phyloP scores from a whole-genome alignment of 2,888 invertebrate genomes.

The Nephrotoma guestfalica region DNA sequence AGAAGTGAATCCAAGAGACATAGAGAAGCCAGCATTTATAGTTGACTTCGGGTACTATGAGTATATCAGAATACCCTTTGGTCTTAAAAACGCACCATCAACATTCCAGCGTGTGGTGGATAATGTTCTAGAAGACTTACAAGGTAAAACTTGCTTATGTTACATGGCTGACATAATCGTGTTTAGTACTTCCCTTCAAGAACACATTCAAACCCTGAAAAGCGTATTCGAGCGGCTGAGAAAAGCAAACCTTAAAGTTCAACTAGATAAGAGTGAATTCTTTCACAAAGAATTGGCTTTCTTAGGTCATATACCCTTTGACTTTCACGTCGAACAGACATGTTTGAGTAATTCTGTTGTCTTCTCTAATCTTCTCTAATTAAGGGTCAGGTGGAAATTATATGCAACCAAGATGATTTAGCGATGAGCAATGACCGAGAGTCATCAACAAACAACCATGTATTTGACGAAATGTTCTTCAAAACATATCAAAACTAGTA shows the following conservation, averaged over 20 bases:
- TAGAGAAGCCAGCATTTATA: slow-evolving; percentile 5
- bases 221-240: neutral
- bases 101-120: slow-evolving; percentile 12
- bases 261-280: neutral
- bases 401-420: no score
- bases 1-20: slow-evolving; percentile 9
- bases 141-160: no score
- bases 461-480: no score
- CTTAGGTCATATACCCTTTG: neutral
- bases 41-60: slow-evolving; percentile 8
- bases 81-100: slow-evolving; percentile 10
- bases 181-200: slow-evolving; percentile 18
- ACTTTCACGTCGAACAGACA: no score
- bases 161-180: no score
- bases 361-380: no score
- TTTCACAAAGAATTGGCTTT: neutral
- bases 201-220: slow-evolving; percentile 14
- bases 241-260: neutral
- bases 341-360: no score
- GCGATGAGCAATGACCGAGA: no score
- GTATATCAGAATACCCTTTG: neutral
- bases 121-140: no score
- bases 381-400: no score
- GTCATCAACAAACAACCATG: no score
- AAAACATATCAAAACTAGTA: no score